These are phyloP conservation scores for Proterorhinus semilunaris DNA, from an alignment of 2,113 vertebrate species.

Conservation along the genomic window DNA sequence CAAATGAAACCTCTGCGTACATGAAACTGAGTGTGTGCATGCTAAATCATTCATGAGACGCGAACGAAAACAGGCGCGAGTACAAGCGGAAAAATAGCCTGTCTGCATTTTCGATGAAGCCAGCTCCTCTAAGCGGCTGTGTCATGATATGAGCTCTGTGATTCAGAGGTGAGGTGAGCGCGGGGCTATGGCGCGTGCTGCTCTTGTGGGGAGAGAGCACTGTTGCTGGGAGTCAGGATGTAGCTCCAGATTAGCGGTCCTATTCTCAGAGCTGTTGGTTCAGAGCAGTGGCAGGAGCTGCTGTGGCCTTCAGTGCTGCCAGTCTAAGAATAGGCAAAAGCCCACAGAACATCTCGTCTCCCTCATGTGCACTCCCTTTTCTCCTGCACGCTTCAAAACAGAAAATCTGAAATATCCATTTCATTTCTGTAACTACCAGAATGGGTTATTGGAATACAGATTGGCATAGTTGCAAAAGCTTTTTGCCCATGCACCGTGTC, in stretches of 20 bases:
- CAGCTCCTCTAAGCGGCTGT: slow-evolving; percentile 37
- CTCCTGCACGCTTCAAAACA: slow-evolving; percentile 6
- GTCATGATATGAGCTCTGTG: slow-evolving; percentile 56
- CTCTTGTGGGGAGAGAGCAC: not conserved
- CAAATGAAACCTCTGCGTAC: slow-evolving; percentile 34
- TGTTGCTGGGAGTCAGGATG: slow-evolving; percentile 34
- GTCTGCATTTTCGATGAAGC: slow-evolving; percentile 71
- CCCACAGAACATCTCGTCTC: slow-evolving; percentile 52
- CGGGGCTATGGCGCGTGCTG: not conserved
- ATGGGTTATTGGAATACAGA: not conserved
- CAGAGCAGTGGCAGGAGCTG: slow-evolving; percentile 52
- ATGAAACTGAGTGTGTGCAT: slow-evolving; percentile 58
- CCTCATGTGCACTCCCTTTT: slow-evolving; percentile 10
- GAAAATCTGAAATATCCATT: slow-evolving; percentile 3
- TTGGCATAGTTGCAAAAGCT: not conserved
- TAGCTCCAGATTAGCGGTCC: slow-evolving; percentile 54
- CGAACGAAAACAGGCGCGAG: slow-evolving; percentile 58
- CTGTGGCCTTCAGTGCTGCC: slow-evolving; percentile 60
- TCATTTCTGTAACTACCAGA: slow-evolving; percentile 1
- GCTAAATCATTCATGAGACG: slow-evolving; percentile 71
- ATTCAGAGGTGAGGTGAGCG: slow-evolving; percentile 13
- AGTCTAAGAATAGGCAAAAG: slow-evolving; percentile 67
- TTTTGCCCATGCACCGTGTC: slow-evolving; percentile 10
- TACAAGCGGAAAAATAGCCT: slow-evolving; percentile 58
- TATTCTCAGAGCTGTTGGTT: slow-evolving; percentile 52